Percentiles rank a stretch among this genome's conserved stretches.
Conservation (phyloP, 1,140 invertebrate species). For the Caenorhabditis latens region DNA sequence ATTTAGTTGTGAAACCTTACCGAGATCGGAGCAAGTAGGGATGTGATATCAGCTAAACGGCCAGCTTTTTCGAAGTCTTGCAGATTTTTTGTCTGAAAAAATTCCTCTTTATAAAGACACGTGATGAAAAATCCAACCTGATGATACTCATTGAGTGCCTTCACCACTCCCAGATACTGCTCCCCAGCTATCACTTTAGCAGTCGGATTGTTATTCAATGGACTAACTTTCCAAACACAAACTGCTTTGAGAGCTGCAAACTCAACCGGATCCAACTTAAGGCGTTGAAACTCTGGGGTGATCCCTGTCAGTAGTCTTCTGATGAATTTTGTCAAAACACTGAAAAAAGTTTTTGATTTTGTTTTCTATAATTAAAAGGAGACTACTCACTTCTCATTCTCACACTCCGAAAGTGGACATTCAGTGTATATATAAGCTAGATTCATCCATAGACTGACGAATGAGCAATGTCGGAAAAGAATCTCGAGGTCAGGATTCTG, state of each 20-base stretch:
- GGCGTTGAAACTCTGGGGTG: background rate
- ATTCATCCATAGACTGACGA: too few species aligned
- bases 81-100: background rate
- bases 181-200: background rate
- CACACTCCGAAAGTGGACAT: too few species aligned
- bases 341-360: background rate
- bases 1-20: background rate
- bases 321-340: background rate
- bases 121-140: background rate
- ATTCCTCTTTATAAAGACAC: background rate
- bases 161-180: background rate
- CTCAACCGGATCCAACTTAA: background rate
- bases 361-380: background rate
- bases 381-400: too few species aligned
- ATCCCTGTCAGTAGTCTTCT: background rate
- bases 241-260: constrained; percentile 1
- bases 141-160: background rate
- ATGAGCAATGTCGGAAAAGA: too few species aligned
- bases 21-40: background rate
- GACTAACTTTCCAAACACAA: background rate
- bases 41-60: background rate
- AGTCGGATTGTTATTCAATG: background rate
- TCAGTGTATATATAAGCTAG: too few species aligned
- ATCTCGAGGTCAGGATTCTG: too few species aligned
- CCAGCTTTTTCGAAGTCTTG: background rate